These are phyloP conservation scores for Clepsis dumicolana DNA, from an alignment of 2,888 invertebrate genomes.

Conservation along the genomic window DNA sequence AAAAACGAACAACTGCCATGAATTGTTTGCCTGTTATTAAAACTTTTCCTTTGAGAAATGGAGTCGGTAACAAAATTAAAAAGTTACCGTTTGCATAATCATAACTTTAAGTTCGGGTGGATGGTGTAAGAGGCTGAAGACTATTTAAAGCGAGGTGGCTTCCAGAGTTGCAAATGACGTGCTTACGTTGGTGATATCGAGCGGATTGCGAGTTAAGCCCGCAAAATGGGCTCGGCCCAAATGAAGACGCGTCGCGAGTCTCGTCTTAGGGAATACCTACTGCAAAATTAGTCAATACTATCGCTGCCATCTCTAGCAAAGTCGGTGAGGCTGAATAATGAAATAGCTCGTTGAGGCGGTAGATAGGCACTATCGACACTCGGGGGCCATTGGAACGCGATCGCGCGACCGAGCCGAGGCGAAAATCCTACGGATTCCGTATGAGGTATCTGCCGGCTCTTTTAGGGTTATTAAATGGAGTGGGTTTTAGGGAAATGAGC, in stretches of 20 bases:
- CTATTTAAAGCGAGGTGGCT: constrained; percentile 58
- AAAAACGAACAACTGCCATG: constrained; percentile 62
- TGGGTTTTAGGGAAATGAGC: constrained; percentile 83
- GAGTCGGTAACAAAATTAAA: constrained; percentile 61
- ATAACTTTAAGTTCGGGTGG: constrained; percentile 58
- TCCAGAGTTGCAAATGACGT: constrained; percentile 72
- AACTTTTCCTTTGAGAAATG: constrained; percentile 64
- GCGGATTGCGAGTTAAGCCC: constrained; percentile 72
- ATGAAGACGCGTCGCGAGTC: constrained; percentile 69
- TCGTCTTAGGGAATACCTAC: constrained; percentile 67
- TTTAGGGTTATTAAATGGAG: constrained; percentile 83
- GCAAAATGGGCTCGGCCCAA: constrained; percentile 72
- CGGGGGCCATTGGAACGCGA: constrained; percentile 65
- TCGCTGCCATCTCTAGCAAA: constrained; percentile 73
- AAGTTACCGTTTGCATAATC: constrained; percentile 65
- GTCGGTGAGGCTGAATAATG: constrained; percentile 79
- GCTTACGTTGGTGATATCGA: constrained; percentile 73
- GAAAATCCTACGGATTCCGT: constrained; percentile 80
- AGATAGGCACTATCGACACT: constrained; percentile 72
- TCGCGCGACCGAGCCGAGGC: constrained; percentile 61
- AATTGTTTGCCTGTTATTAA: constrained; percentile 69
- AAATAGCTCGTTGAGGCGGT: constrained; percentile 78
- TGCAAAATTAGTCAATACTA: constrained; percentile 83
- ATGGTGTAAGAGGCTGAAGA: constrained; percentile 60
- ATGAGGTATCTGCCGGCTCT: constrained; percentile 79